Evolutionary conservation across 2,888 invertebrate species (phyloP).

Genomic region (Patella caerulea): DNA sequence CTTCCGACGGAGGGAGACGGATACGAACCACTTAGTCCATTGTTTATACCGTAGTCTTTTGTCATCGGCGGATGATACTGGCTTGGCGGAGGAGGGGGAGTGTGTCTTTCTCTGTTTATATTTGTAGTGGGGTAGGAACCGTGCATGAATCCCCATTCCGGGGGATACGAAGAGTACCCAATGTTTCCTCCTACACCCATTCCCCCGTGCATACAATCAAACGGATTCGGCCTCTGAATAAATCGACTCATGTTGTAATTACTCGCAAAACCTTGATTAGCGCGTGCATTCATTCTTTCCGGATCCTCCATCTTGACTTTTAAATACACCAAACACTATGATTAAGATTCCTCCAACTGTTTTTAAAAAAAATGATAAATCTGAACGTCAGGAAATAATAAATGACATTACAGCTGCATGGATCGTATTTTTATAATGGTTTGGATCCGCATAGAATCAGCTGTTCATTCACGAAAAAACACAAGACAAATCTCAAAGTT

Average conservation of each 20-base stretch:
- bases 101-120: constrained; percentile 34
- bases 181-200: constrained; percentile 37
- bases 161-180: constrained; percentile 42
- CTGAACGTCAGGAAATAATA: no score
- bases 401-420: no score
- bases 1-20: constrained; percentile 21
- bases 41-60: constrained; percentile 22
- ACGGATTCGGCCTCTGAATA: constrained; percentile 51
- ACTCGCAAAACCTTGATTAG: constrained; percentile 38
- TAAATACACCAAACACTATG: no score
- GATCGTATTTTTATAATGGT: no score
- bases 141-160: constrained; percentile 46
- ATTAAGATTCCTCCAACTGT: no score
- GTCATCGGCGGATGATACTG: constrained; percentile 24
- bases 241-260: constrained; percentile 53
- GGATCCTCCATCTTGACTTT: constrained; percentile 30
- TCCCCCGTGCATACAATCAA: constrained; percentile 57
- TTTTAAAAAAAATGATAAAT: no score
- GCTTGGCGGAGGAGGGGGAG: constrained; percentile 36
- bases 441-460: no score
- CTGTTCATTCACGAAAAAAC: no score
- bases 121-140: constrained; percentile 41
- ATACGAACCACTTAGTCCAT: constrained; percentile 22
- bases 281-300: constrained; percentile 37
- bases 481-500: no score